phyloP scores from a whole-genome alignment of 2,113 vertebrate genomes.

The Choloepus hoffmanni region DNA sequence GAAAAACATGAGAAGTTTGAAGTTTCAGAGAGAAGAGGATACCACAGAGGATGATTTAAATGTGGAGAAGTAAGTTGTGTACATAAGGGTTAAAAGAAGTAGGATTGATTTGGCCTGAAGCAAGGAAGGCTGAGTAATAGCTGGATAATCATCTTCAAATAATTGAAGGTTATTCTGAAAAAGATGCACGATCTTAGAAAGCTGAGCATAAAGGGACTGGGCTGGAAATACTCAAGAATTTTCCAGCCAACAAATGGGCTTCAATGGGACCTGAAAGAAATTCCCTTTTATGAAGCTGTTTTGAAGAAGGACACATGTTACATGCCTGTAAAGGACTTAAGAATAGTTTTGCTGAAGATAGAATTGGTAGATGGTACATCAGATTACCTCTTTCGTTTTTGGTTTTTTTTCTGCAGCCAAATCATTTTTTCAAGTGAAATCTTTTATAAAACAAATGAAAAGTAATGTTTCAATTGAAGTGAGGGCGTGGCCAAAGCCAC shows the following conservation, averaged over 20 bases:
- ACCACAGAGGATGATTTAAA: not conserved
- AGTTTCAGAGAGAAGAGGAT: conserved; percentile 36
- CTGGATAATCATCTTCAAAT: not conserved
- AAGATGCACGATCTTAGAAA: not conserved
- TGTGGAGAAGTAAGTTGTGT: not conserved
- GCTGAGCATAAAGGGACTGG: not conserved
- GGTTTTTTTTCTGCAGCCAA: not conserved
- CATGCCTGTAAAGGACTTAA: not conserved
- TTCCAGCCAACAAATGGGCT: not conserved
- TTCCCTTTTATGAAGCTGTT: not conserved
- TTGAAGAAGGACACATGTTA: not conserved
- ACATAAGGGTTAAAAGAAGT: not conserved
- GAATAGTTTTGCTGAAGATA: not conserved
- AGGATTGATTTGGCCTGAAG: not conserved
- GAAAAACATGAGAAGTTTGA: not conserved
- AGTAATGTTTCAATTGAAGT: not conserved
- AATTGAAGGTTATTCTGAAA: not conserved
- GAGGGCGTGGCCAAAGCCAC: not conserved
- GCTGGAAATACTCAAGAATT: not conserved
- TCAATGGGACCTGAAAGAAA: not conserved
- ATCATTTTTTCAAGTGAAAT: not conserved
- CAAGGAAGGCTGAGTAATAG: not conserved
- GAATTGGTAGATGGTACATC: not conserved
- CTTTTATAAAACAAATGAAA: not conserved
- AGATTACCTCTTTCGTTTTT: not conserved